Base-by-base conservation (phyloP, 2,888 invertebrate genomes). In the Pyralis farinalis region DNA sequence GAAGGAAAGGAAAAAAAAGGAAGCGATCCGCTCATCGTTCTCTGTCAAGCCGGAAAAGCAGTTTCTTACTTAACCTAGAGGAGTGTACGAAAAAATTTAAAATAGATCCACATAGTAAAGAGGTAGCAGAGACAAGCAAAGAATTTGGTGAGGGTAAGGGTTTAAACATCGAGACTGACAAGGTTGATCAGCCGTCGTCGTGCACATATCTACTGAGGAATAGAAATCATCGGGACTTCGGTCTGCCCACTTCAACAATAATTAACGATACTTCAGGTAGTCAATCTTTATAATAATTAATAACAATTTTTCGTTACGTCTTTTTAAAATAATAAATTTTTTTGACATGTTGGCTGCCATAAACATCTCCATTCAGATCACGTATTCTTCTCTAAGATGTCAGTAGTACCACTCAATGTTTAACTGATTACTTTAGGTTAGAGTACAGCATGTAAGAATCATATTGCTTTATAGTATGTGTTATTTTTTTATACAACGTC, bases 81-180 rank as follows among this genome's bases (percentile, higher is more conserved):
- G 76, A 79, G 56, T 77, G 71, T 56, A 71, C 78, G 58, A 82
- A 89, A 71, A 86, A 80, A 71, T 83, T 88, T 71, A 91, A 91
- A 85, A 89, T 90, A 85, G 90, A 90, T 71, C 53, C 72, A 58
- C 78, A 74, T 61, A 79, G 66, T 64, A 88, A 71, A 55, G 73
- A 80, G 33, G 58, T 57, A 34, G 54, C 68, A 28, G 78, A 77
- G 25, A 51, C 69, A 7, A 70, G 53, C 43, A 72, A 71, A 48
- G 69, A 68, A 46, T 40, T 51, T 28, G 46, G 49, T 20, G 71
- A 71, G 42, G 64, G 56, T 47, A 71, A 62, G 47, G 54, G 63
- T 41, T 61, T 62, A 11, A 73, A 70, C 49, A 62, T 70, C 62
- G 80, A 82, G 49, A 52, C 67, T 41, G 81, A 88, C 31, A 71